Evolutionary conservation across 1,140 invertebrate genomes (phyloP).

Genomic region (Drosophila sucinea): DNA sequence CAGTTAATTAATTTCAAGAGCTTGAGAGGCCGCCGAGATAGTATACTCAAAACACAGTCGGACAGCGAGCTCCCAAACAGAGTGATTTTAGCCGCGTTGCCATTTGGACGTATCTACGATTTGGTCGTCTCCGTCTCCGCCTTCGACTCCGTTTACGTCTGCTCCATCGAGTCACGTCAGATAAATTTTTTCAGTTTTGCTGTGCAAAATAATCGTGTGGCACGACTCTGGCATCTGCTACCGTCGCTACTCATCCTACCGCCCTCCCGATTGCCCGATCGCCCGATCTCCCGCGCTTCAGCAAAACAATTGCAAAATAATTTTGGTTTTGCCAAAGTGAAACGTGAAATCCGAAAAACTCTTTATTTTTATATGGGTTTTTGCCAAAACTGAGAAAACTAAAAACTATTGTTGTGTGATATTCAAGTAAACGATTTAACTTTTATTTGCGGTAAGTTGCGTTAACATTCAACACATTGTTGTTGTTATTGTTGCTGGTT

Average conservation of each 20-base stretch:
- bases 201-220: conserved; percentile 39
- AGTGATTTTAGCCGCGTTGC: conserved; percentile 66
- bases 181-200: neutral
- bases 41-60: neutral
- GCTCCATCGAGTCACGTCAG: conserved; percentile 25
- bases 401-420: conserved; percentile 41
- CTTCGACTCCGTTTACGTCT: too few species aligned
- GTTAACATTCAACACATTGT: conserved; percentile 44
- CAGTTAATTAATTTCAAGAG: conserved; percentile 76
- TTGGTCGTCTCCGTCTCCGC: neutral
- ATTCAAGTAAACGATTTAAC: conserved; percentile 34
- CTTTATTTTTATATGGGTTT: conserved; percentile 31
- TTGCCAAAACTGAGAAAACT: conserved; percentile 20
- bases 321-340: conserved; percentile 36
- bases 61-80: conserved; percentile 45
- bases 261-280: conserved; percentile 2
- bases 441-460: conserved; percentile 68
- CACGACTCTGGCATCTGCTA: conserved; percentile 33
- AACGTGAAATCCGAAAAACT: conserved; percentile 56
- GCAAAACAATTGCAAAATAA: conserved; percentile 53
- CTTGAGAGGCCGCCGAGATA: conserved; percentile 25
- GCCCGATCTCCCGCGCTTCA: conserved; percentile 14
- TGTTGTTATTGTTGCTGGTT: conserved; percentile 31
- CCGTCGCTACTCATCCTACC: neutral
- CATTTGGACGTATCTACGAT: conserved; percentile 55